A percentile compares a stretch with the other conserved stretches of the same genome.
phyloP scores from a whole-genome alignment of 2,888 invertebrate species.

The Spialia ferax region DNA sequence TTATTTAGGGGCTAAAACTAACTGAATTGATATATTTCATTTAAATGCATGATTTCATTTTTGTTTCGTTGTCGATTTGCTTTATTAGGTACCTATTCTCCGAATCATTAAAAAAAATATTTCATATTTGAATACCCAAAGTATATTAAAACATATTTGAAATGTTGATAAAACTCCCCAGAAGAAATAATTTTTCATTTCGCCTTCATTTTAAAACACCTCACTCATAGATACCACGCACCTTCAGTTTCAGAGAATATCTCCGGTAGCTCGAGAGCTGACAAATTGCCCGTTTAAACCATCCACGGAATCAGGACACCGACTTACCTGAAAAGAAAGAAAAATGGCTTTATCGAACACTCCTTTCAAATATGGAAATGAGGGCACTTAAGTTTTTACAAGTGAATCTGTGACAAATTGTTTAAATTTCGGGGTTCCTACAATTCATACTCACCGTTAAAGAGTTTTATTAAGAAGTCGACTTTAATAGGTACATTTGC shows the following conservation, averaged over 20 bases:
- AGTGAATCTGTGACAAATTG: constrained; percentile 8
- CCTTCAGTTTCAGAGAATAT: constrained; percentile 11
- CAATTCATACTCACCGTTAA: no score
- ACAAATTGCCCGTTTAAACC: constrained; percentile 33
- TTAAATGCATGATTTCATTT: no score
- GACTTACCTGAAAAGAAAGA: constrained; percentile 48
- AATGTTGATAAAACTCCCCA: no score
- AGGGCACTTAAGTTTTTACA: constrained; percentile 1
- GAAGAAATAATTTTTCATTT: neutral
- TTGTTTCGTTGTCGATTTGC: no score
- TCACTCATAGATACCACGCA: neutral
- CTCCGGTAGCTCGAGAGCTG: constrained; percentile 12
- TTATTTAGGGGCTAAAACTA: no score
- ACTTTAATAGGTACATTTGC: no score
- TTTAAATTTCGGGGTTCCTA: neutral
- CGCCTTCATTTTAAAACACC: neutral
- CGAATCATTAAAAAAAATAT: no score
- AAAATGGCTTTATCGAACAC: constrained; percentile 41
- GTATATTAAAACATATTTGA: no score
- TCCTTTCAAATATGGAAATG: constrained; percentile 16
- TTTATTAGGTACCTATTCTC: no score
- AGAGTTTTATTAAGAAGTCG: no score
- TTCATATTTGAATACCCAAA: no score
- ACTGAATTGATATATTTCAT: no score
- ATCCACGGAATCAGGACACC: constrained; percentile 40